phyloP scores from a whole-genome alignment of 2,797 vertebrate species.

The Phoeniculus purpureus region DNA sequence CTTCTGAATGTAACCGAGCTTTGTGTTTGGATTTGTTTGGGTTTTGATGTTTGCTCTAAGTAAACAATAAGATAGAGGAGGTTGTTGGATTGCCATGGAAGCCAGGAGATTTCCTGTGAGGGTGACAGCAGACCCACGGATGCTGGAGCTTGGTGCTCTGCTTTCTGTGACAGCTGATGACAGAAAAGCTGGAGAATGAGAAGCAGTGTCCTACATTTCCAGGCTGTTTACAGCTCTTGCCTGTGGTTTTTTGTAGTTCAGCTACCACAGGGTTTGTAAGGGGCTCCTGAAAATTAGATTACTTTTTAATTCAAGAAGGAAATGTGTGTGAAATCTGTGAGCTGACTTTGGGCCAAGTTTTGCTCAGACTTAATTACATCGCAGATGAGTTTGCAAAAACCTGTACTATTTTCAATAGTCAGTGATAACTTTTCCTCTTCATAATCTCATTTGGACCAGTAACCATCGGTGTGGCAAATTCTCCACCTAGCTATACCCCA shows the following conservation, averaged over 20 bases:
- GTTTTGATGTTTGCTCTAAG: background rate
- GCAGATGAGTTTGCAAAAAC: background rate
- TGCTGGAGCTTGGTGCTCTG: background rate
- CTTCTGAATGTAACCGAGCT: background rate
- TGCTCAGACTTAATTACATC: background rate
- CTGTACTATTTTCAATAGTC: background rate
- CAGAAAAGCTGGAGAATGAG: background rate
- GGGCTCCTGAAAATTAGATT: background rate
- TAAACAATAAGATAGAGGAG: background rate
- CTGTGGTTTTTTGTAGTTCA: background rate
- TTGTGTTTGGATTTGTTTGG: background rate
- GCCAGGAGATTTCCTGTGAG: background rate
- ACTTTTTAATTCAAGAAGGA: background rate
- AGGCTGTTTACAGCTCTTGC: background rate
- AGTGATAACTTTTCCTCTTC: background rate
- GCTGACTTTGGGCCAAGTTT: background rate
- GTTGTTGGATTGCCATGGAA: background rate
- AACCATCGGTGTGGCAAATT: background rate
- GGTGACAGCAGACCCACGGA: background rate
- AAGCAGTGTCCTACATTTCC: background rate
- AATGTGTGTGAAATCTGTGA: fast-evolving
- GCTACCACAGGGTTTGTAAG: background rate
- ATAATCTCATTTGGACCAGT: background rate
- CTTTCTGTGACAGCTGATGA: background rate
- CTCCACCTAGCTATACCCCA: background rate